Conservation (phyloP, 1,140 invertebrate genomes). For the Dendroctonus ponderosae region DNA sequence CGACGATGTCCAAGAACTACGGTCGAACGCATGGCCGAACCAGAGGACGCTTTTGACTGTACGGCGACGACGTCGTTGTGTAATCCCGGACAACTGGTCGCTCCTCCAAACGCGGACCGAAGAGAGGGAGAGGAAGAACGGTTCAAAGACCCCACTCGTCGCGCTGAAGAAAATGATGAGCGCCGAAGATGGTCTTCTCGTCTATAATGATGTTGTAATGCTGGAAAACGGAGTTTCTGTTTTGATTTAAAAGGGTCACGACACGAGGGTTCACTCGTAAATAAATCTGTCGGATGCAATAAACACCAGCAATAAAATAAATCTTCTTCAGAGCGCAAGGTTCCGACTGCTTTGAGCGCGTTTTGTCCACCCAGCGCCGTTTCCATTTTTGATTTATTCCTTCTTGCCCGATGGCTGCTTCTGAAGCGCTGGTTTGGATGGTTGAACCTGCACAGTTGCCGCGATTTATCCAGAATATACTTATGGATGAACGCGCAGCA, state of each 20-base stretch:
- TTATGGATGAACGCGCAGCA: too few relatives aligned
- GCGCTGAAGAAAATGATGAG: conserved; percentile 12
- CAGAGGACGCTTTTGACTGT: conserved; percentile 5
- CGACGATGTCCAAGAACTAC: conserved; percentile 32
- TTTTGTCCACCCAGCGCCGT: background rate
- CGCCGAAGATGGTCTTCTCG: conserved; percentile 18
- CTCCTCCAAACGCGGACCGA: conserved; percentile 37
- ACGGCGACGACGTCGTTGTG: conserved; percentile 42
- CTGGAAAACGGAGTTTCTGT: conserved; percentile 21
- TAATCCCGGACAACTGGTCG: conserved; percentile 36
- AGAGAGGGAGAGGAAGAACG: conserved; percentile 39
- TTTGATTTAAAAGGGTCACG: conserved; percentile 18
- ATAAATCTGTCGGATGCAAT: conserved; percentile 4
- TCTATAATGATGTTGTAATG: conserved; percentile 17
- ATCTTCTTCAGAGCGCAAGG: background rate
- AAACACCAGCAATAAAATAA: conserved; percentile 6
- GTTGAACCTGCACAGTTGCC: too few relatives aligned
- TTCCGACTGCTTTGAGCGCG: background rate
- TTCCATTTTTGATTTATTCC: background rate
- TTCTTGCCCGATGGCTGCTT: too few relatives aligned
- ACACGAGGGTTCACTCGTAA: conserved; percentile 11
- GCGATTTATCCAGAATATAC: too few relatives aligned
- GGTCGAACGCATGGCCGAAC: conserved; percentile 5
- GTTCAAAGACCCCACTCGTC: conserved; percentile 44
- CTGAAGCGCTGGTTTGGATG: too few relatives aligned